phyloP scores from a whole-genome alignment of 2,113 vertebrate species.

The Prolemur simus region DNA sequence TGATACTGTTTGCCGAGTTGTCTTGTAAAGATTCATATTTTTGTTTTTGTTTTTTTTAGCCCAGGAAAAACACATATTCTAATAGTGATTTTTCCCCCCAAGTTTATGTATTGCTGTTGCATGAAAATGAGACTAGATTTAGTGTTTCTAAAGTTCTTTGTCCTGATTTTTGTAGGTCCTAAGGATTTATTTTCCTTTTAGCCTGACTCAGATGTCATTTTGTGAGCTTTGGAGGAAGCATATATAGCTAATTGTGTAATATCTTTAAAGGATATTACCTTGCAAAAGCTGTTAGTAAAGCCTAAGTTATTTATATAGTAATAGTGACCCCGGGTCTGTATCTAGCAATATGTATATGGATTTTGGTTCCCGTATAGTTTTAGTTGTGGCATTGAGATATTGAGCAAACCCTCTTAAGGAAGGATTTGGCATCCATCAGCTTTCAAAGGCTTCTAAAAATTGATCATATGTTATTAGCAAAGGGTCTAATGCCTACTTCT shows the following conservation, averaged over 20 bases:
- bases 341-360: background rate
- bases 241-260: background rate
- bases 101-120: background rate
- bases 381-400: background rate
- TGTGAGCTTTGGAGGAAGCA: background rate
- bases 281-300: background rate
- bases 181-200: conserved; percentile 22
- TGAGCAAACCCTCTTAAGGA: conserved; percentile 49
- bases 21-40: background rate
- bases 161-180: background rate
- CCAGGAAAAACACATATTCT: background rate
- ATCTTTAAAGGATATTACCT: background rate
- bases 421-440: background rate
- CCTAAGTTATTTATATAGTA: conserved; percentile 29
- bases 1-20: background rate
- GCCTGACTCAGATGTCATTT: background rate
- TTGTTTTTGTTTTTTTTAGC: background rate
- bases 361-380: conserved; percentile 34
- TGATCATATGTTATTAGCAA: conserved; percentile 47
- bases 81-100: background rate
- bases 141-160: background rate
- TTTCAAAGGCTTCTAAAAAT: conserved; percentile 54
- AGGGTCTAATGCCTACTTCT: conserved; percentile 32
- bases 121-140: background rate
- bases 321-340: background rate